Percentiles rank a stretch among this genome's conserved stretches.
Evolutionary conservation across 2,888 invertebrate species (phyloP).

Genomic region (Polyommatus icarus): DNA sequence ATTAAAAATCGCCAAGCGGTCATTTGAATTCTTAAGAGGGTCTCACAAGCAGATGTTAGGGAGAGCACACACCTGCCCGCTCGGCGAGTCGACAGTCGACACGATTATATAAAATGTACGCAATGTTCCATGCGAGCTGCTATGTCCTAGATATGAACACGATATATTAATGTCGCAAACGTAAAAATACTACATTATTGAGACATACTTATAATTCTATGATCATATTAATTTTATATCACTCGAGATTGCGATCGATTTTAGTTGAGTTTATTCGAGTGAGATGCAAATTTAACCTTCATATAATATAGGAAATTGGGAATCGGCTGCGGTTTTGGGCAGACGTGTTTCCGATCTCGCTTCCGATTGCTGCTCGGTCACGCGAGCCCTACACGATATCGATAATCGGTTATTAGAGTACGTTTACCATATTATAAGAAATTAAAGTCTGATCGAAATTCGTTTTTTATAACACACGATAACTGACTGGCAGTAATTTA

Average conservation of each 20-base stretch:
- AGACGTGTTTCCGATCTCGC: conserved; percentile 76
- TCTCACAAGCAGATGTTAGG: conserved; percentile 73
- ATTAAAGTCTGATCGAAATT: conserved; percentile 23
- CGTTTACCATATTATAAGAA: conserved; percentile 21
- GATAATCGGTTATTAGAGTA: conserved; percentile 40
- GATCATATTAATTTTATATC: neutral
- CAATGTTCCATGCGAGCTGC: conserved; percentile 70
- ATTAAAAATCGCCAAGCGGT: conserved; percentile 56
- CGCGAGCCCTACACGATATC: conserved; percentile 60
- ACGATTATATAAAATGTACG: conserved; percentile 69
- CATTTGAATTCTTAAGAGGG: conserved; percentile 66
- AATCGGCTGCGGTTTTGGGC: conserved; percentile 73
- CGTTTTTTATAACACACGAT: neutral
- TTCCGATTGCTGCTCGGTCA: conserved; percentile 66
- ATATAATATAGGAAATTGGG: conserved; percentile 74
- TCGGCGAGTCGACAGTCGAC: conserved; percentile 40
- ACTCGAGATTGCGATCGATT: neutral
- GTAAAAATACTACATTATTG: conserved; percentile 46
- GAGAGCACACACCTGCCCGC: conserved; percentile 47
- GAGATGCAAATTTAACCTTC: conserved; percentile 60
- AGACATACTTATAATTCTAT: conserved; percentile 28
- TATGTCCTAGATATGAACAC: conserved; percentile 74
- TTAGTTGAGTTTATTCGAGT: conserved; percentile 34
- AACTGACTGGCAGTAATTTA: neutral
- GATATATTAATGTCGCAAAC: conserved; percentile 50